A percentile compares a stretch with the other conserved stretches of the same genome.
phyloP scores from a whole-genome alignment of 2,888 invertebrate species.

The Amblyjoppa fuscipennis region DNA sequence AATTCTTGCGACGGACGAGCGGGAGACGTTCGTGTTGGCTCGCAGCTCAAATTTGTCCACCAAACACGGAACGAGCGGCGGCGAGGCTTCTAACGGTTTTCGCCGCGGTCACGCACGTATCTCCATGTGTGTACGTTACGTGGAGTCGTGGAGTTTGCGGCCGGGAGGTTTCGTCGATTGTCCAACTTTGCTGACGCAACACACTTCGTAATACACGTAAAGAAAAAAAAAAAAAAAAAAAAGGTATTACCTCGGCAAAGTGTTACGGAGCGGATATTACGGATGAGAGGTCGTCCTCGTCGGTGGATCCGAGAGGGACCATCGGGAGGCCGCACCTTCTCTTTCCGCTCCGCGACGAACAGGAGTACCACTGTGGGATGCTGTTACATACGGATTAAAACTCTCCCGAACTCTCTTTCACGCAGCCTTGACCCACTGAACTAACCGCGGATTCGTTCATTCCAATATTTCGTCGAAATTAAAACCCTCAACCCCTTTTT shows the following conservation, averaged over 20 bases:
- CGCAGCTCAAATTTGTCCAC: slow-evolving; percentile 70
- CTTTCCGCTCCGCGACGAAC: slow-evolving; percentile 39
- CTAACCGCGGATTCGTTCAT: slow-evolving; percentile 43
- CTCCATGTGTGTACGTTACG: slow-evolving; percentile 40
- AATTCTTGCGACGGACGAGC: slow-evolving; percentile 4
- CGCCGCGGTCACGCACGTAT: slow-evolving; percentile 72
- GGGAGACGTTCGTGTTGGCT: slow-evolving; percentile 35
- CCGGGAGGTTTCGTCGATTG: slow-evolving; percentile 76
- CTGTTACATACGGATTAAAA: slow-evolving; percentile 66
- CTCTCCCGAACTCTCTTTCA: slow-evolving; percentile 62
- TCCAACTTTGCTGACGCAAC: slow-evolving; percentile 75
- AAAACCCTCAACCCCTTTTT: background rate
- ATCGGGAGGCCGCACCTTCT: slow-evolving; percentile 36
- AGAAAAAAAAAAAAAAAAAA: slow-evolving; percentile 27
- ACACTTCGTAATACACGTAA: slow-evolving; percentile 75
- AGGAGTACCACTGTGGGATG: slow-evolving; percentile 24
- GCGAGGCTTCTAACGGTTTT: slow-evolving; percentile 59
- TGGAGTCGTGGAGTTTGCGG: slow-evolving; percentile 50
- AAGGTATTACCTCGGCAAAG: slow-evolving; percentile 72
- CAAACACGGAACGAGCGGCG: slow-evolving; percentile 65
- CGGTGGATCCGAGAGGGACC: slow-evolving; percentile 30
- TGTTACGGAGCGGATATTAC: slow-evolving; percentile 72
- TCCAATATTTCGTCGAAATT: slow-evolving; percentile 1
- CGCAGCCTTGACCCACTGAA: slow-evolving; percentile 80
- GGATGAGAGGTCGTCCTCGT: slow-evolving; percentile 63